Conservation (phyloP, 1,140 invertebrate species). For the Metaphire vulgaris region DNA sequence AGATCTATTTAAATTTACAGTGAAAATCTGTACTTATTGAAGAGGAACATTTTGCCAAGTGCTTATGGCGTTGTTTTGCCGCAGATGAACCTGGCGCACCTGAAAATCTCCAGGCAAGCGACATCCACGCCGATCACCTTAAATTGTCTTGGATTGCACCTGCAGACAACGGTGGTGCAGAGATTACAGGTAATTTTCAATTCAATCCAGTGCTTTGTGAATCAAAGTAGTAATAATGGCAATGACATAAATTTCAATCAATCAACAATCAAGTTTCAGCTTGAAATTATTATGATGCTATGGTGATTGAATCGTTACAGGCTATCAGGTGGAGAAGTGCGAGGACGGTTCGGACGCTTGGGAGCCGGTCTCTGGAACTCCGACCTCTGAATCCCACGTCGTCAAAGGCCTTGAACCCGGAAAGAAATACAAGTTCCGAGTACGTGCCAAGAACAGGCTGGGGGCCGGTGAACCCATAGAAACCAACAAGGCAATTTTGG, state of each 20-base stretch:
- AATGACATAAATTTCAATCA: too few species aligned
- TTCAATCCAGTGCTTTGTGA: too few species aligned
- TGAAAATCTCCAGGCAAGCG: constrained; percentile 55
- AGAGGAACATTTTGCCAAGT: too few species aligned
- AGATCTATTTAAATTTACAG: too few species aligned
- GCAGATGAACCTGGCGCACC: constrained; percentile 25
- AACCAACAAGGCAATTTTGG: constrained; percentile 75
- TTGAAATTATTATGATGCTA: too few species aligned
- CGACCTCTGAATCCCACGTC: constrained; percentile 80
- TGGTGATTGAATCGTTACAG: too few species aligned
- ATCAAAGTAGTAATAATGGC: too few species aligned
- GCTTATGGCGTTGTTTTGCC: too few species aligned
- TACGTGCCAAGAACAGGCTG: constrained; percentile 93
- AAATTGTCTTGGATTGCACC: constrained; percentile 92
- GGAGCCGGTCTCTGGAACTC: constrained; percentile 84
- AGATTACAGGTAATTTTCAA: constrained; percentile 75
- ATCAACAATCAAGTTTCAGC: too few species aligned
- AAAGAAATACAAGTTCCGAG: constrained; percentile 89
- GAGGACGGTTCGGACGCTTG: constrained; percentile 78
- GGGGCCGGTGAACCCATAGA: constrained; percentile 89
- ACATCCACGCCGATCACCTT: constrained; percentile 67
- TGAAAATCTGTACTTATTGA: too few species aligned
- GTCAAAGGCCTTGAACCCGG: constrained; percentile 91
- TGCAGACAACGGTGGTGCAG: constrained; percentile 86
- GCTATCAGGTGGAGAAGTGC: constrained; percentile 83